phyloP scores from a whole-genome alignment of 1,140 invertebrate genomes.

The Eubasilissa regina region DNA sequence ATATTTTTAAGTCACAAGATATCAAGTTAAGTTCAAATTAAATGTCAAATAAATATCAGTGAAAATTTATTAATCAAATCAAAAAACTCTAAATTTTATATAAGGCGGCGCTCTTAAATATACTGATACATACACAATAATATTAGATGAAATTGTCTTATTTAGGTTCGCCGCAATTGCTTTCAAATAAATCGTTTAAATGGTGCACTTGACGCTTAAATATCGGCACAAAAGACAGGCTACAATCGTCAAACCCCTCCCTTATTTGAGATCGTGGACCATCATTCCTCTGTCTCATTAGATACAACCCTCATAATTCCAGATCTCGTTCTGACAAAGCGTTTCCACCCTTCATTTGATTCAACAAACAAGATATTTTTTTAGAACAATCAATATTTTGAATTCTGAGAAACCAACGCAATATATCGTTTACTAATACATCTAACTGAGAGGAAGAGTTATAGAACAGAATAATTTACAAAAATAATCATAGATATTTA shows the following conservation, averaged over 20 bases:
- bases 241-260: neutral
- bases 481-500: too few species aligned
- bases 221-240: conserved; percentile 29
- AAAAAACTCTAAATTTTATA: too few species aligned
- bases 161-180: conserved; percentile 7
- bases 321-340: neutral
- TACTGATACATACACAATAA: too few species aligned
- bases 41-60: too few species aligned
- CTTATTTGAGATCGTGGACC: conserved; percentile 14
- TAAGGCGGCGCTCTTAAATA: too few species aligned
- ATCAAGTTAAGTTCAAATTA: too few species aligned
- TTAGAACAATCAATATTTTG: neutral
- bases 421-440: too few species aligned
- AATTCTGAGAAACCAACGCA: neutral
- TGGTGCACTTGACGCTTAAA: conserved; percentile 35
- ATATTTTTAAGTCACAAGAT: too few species aligned
- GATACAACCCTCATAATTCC: conserved; percentile 15
- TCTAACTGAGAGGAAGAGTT: too few species aligned
- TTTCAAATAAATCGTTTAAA: conserved; percentile 33
- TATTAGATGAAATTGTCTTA: neutral
- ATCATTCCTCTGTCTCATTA: conserved; percentile 41
- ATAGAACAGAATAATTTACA: too few species aligned
- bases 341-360: conserved; percentile 1
- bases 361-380: neutral
- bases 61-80: too few species aligned